Base-by-base conservation (phyloP, 2,888 invertebrate genomes). In the Periphyllus acericola region DNA sequence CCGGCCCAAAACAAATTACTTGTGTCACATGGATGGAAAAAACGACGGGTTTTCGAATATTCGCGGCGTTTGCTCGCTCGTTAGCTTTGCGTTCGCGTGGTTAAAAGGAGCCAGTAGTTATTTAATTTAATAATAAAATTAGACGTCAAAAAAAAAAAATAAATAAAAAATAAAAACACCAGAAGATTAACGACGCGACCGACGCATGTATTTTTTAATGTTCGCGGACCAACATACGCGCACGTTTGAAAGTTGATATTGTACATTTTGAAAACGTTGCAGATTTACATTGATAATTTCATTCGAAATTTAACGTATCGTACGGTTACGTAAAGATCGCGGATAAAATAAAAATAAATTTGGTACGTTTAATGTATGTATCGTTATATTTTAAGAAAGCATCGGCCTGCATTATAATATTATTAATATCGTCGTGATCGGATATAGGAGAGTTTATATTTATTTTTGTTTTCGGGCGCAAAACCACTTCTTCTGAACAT, bases 71-170 rank as follows among this genome's bases (percentile, higher is more conserved):
- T 19, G 52, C 21, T 36, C 4, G 40, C 68, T 81, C 80, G 40
- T 68, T 68, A 52, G 83, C 71, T 71, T 82, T 40, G 29, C 68
- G 32, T 85, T 68, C 34, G 32, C 52, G 46, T 78, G 78, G 66
- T 78, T 76, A 46, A 79, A 79, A 79, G 6, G 34, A 71, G 68
- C 17, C 36, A 46, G 52, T n/a, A 40, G 80, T 71, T 79, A 60
- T 86, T 80, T 80, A 72, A 72, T 79, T 86, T 86, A 74, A 80
- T 86, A 74, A 80, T 79, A 72, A 79, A 85, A 68, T 78, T 78
- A 68, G 29, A 72, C 71, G 79, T 79, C 79, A 72, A 72, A 86
- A 86, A 36, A 52, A 36, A 46, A 46, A 46, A 14, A 46, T 11
- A 46, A 14, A 46, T 36, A 36, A n/a, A n/a, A n/a, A n/a, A n/a